Conservation (phyloP, 1,140 invertebrate genomes). For the Brachionus angularis region DNA sequence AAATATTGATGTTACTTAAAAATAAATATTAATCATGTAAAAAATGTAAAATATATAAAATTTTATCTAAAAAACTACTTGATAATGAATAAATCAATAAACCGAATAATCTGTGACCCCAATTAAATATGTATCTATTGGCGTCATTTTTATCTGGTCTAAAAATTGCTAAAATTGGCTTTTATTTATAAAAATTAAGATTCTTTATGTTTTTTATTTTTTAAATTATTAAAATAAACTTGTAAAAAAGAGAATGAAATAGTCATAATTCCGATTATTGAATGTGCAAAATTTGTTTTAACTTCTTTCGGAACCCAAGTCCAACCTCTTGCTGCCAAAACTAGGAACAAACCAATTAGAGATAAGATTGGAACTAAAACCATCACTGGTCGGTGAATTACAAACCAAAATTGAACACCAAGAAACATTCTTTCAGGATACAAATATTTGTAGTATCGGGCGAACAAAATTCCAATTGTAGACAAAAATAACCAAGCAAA, state of each 20-base stretch:
- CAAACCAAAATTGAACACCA: background rate
- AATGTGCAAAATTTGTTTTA: constrained; percentile 7
- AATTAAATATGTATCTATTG: background rate
- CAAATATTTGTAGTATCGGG: constrained; percentile 24
- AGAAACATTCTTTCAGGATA: background rate
- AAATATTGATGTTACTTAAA: background rate
- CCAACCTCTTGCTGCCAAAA: background rate
- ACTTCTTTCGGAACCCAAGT: background rate
- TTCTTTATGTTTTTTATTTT: too few species aligned
- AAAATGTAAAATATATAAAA: background rate
- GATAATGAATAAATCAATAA: background rate
- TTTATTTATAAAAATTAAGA: too few species aligned
- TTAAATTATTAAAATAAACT: background rate
- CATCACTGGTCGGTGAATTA: background rate
- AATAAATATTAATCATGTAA: background rate
- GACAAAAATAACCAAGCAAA: constrained; percentile 3
- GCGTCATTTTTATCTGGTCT: background rate
- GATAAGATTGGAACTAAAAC: background rate
- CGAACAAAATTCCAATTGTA: constrained; percentile 24
- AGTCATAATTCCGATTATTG: background rate
- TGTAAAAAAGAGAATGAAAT: background rate
- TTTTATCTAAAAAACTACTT: background rate
- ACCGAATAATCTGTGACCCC: background rate
- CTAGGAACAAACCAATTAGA: background rate
- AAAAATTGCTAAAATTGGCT: background rate